Evolutionary conservation across 2,888 invertebrate species (phyloP).

Genomic region (Ornithoptera alexandrae): DNA sequence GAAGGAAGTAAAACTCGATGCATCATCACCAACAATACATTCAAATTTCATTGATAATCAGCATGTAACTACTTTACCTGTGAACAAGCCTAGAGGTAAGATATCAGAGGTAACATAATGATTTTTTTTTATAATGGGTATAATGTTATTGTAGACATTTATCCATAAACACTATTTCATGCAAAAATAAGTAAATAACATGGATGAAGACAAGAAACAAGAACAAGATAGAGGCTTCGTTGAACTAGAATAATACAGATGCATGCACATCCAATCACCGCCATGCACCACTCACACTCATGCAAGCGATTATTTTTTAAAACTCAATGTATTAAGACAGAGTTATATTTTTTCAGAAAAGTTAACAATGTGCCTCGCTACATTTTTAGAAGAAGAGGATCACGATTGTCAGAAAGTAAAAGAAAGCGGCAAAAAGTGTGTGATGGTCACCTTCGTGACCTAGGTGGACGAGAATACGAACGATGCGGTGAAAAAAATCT

Average conservation of each 20-base stretch:
- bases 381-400: background rate
- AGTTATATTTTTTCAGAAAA: background rate
- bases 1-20: background rate
- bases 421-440: background rate
- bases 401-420: background rate
- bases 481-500: background rate
- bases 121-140: no score
- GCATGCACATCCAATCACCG: no score
- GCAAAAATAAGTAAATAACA: no score
- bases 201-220: no score
- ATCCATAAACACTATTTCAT: no score
- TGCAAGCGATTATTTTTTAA: no score
- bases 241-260: no score
- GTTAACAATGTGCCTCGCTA: background rate
- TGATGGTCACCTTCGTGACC: background rate
- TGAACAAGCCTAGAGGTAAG: background rate
- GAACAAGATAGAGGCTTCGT: no score
- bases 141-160: no score
- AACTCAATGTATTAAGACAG: background rate
- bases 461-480: background rate
- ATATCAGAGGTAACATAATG: background rate
- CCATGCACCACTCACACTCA: no score
- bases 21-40: background rate
- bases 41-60: background rate
- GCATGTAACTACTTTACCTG: background rate